Evolutionary conservation across 2,113 vertebrate species (phyloP).

Genomic region (Aramus guarauna): DNA sequence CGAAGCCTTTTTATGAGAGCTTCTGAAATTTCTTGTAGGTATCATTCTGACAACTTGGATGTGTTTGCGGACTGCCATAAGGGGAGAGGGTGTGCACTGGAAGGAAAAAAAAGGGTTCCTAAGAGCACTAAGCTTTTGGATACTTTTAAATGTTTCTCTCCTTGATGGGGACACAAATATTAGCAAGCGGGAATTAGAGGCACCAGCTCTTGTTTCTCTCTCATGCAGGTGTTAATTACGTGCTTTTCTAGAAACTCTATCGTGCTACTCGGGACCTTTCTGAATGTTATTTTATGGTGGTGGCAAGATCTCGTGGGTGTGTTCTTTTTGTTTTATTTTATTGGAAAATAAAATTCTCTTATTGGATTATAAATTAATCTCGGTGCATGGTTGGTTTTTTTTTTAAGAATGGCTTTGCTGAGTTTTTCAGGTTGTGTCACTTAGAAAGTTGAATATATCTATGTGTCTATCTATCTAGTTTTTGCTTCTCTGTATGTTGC

Average conservation of each 20-base stretch:
- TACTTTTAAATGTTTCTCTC: constrained; percentile 3
- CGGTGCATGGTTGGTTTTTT: not conserved
- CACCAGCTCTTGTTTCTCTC: not conserved
- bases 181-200: not conserved
- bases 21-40: constrained; percentile 58
- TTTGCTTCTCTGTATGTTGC: not conserved
- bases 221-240: not conserved
- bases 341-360: constrained; percentile 65
- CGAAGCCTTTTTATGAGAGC: constrained; percentile 60
- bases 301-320: not conserved
- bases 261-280: not conserved
- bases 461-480: not conserved
- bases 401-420: not conserved
- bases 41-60: constrained; percentile 45
- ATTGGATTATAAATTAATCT: not conserved
- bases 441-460: not conserved
- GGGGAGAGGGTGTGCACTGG: constrained; percentile 57
- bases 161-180: not conserved
- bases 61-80: not conserved
- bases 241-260: constrained; percentile 21
- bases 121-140: not conserved
- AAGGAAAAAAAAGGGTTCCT: constrained; percentile 38
- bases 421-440: not conserved
- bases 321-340: not conserved
- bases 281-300: not conserved